Conservation (phyloP, 2,113 vertebrate species). For the Drymodes brunneopygia region DNA sequence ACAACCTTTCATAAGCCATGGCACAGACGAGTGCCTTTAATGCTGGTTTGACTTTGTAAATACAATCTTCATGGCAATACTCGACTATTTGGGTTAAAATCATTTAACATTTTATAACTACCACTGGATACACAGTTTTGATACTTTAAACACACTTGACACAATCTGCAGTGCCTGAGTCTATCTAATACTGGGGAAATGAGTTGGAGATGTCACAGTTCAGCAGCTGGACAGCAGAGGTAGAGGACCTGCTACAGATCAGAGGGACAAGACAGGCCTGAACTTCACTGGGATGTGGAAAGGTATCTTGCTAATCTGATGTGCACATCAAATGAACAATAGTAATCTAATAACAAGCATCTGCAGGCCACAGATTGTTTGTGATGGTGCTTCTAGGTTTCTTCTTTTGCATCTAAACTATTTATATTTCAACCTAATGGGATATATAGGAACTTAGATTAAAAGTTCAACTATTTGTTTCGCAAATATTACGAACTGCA, state of each 20-base stretch:
- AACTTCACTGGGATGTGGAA: not conserved
- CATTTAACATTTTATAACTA: not conserved
- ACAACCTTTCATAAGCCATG: not conserved
- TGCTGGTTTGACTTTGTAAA: not conserved
- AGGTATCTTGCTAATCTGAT: not conserved
- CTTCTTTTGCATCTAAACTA: not conserved
- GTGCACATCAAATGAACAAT: not conserved
- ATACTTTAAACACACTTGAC: not conserved
- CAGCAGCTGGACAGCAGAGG: not conserved
- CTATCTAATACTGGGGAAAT: not conserved
- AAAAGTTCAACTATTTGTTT: not conserved
- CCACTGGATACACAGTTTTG: not conserved
- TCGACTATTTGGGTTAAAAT: not conserved
- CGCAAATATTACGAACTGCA: not conserved
- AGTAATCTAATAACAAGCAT: not conserved
- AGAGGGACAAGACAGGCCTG: not conserved
- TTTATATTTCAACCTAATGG: not conserved
- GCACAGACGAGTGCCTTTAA: not conserved
- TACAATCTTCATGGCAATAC: not conserved
- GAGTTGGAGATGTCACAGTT: not conserved
- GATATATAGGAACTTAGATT: not conserved
- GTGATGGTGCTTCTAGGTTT: not conserved
- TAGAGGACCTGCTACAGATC: not conserved
- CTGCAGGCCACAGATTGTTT: not conserved
- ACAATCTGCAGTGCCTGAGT: not conserved